phyloP scores from a whole-genome alignment of 2,888 invertebrate species.

The Heliconius cydno region DNA sequence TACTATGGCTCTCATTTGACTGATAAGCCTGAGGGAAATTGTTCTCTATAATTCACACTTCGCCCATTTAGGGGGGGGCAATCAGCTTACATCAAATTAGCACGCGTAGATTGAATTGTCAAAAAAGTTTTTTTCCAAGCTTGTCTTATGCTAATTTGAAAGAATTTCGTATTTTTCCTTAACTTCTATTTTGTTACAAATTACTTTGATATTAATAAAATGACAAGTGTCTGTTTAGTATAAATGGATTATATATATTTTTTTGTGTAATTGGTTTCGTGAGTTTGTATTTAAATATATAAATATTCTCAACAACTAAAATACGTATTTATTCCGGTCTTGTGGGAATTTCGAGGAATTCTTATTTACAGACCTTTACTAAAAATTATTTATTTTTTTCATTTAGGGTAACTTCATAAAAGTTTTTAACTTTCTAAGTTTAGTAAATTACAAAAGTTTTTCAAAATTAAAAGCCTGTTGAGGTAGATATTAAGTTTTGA shows the following conservation, averaged over 20 bases:
- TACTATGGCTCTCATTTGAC: conserved; percentile 12
- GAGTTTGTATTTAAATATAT: neutral
- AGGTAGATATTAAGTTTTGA: too few relatives aligned
- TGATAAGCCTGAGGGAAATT: conserved; percentile 17
- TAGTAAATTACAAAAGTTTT: too few relatives aligned
- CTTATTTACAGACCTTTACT: too few relatives aligned
- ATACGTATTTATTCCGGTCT: too few relatives aligned
- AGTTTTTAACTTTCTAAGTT: too few relatives aligned
- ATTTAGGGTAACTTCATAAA: too few relatives aligned
- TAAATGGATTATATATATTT: neutral
- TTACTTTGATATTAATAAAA: conserved; percentile 16
- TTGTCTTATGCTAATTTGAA: conserved; percentile 52
- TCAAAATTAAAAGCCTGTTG: too few relatives aligned
- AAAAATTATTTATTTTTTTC: too few relatives aligned
- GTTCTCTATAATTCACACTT: conserved; percentile 38
- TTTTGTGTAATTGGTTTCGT: neutral
- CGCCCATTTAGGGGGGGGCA: conserved; percentile 44
- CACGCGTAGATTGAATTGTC: conserved; percentile 60
- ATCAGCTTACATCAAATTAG: conserved; percentile 51
- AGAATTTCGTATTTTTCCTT: conserved; percentile 48
- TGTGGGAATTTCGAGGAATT: neutral
- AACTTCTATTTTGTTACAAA: conserved; percentile 43
- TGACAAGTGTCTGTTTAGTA: neutral
- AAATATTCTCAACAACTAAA: too few relatives aligned
- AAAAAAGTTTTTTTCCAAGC: conserved; percentile 50